Percentiles rank a stretch among this genome's conserved stretches.
These are phyloP conservation scores for Tamias sibiricus DNA, from an alignment of 2,113 vertebrate genomes.

Conservation along the genomic window DNA sequence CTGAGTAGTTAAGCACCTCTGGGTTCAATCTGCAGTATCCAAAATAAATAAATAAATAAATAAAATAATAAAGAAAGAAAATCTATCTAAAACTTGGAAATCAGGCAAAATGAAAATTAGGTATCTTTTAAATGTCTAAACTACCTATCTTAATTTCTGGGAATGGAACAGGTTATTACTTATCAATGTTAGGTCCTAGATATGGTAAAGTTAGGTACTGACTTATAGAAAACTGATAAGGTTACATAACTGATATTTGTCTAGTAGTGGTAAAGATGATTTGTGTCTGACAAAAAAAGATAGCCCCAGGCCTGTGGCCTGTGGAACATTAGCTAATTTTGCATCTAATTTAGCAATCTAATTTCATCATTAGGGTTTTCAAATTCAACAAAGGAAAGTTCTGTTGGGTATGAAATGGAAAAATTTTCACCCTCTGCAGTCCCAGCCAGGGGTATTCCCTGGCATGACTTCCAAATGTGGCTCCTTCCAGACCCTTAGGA, in stretches of 20 bases:
- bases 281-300: not conserved
- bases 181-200: not conserved
- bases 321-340: not conserved
- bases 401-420: not conserved
- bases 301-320: not conserved
- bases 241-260: not conserved
- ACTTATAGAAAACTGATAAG: not conserved
- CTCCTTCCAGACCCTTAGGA: not conserved
- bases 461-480: not conserved
- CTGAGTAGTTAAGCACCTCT: too few relatives aligned
- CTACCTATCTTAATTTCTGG: not conserved
- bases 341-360: not conserved
- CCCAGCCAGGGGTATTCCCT: not conserved
- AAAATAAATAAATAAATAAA: too few relatives aligned
- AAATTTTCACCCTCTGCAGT: not conserved
- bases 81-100: not conserved
- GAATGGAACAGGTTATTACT: not conserved
- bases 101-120: not conserved
- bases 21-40: too few relatives aligned
- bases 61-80: too few relatives aligned
- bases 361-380: not conserved
- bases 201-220: not conserved
- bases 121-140: not conserved
- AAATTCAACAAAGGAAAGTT: not conserved
- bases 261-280: not conserved